Evolutionary conservation across 2,888 invertebrate species (phyloP), one percentile per base, ranked within the genome.

Genomic region (Parapristionchus giblindavisi): DNA sequence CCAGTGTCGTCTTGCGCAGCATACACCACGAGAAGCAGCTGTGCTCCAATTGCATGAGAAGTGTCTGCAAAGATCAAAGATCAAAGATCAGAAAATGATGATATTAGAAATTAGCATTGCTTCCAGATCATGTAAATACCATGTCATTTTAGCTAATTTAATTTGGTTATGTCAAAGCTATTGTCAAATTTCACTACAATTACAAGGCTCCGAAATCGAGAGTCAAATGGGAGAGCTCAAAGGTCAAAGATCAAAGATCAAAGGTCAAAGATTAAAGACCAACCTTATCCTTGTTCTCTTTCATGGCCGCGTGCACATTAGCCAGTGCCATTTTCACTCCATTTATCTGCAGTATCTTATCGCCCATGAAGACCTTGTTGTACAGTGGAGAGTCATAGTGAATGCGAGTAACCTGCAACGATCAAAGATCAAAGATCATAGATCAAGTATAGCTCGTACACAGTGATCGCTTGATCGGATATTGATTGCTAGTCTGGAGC

Each of bases 1-100:
- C 66, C n/a, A 66, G 66, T 24, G 66, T 66, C 3, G 66, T 66
- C 51, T 51, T 48, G 3, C 66, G 29, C 21, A 66, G 32, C n/a
- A 29, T 36, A 21, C 32, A 66, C 51, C 66, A 66, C 2, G 66
- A 66, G 66, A 66, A 66, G 3, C 48, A 48, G 21, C 32, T 21
- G 36, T 51, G 48, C 21, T 65, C 65, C 5, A 65, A 6, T 6
- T 21, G 29, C 1, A 65, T 14, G 27, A 48, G 17, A 34, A 66
- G 36, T 11, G 3, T n/a, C 66, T 66, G n/a, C n/a, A n/a, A n/a
- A n/a, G n/a, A n/a, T n/a, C n/a, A n/a, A n/a, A n/a, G n/a, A n/a
- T n/a, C n/a, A n/a, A n/a, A n/a, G n/a, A n/a, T n/a, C n/a, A n/a
- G n/a, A n/a, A n/a, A n/a, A n/a, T n/a, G n/a, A n/a, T n/a, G n/a